These are phyloP conservation scores for Platorchestia sp. DNA, from an alignment of 1,140 invertebrate species.

Conservation along the genomic window DNA sequence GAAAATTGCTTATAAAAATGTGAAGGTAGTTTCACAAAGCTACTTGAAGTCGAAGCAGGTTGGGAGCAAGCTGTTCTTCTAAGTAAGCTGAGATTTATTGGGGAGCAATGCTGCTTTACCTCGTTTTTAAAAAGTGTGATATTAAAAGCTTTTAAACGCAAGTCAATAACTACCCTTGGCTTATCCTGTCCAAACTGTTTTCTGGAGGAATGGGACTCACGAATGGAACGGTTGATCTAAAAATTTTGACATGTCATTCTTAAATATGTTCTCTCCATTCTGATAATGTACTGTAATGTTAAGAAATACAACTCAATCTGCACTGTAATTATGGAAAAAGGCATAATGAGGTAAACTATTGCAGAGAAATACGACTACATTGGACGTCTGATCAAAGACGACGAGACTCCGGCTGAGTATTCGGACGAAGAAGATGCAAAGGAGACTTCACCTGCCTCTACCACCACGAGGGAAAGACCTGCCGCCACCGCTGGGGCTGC, in stretches of 20 bases:
- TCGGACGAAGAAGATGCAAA: slow-evolving; percentile 84
- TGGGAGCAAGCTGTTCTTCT: too few relatives aligned
- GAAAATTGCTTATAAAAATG: too few relatives aligned
- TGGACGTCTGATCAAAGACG: slow-evolving; percentile 90
- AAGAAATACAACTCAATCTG: not conserved
- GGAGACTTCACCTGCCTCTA: slow-evolving; percentile 9
- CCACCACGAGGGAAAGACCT: not conserved
- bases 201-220: too few relatives aligned
- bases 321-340: not conserved
- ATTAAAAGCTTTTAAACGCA: too few relatives aligned
- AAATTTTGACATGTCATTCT: not conserved
- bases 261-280: not conserved
- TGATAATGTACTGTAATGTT: not conserved
- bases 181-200: too few relatives aligned
- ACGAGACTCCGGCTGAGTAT: slow-evolving; percentile 91
- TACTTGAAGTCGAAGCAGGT: too few relatives aligned
- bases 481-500: not conserved
- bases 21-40: too few relatives aligned
- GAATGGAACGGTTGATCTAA: too few relatives aligned
- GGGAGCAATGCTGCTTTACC: too few relatives aligned
- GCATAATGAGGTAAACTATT: not conserved
- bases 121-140: too few relatives aligned
- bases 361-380: slow-evolving; percentile 95
- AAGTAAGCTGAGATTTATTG: too few relatives aligned
- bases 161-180: too few relatives aligned